phyloP scores from a whole-genome alignment of 1,140 invertebrate species.

The Danaus melanippus region DNA sequence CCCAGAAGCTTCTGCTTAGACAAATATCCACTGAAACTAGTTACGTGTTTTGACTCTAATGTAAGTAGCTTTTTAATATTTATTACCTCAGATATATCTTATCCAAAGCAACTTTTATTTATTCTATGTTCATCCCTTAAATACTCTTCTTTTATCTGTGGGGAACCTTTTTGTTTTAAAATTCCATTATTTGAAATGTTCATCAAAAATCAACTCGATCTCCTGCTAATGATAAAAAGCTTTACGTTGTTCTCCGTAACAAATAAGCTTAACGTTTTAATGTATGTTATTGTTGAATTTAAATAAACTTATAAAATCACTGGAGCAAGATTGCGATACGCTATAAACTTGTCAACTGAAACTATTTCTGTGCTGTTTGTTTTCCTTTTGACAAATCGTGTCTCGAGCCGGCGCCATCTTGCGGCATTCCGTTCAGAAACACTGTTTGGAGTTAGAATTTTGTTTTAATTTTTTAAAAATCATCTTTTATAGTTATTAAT shows the following conservation, averaged over 20 bases:
- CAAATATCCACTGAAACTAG: slow-evolving; percentile 67
- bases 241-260: too few relatives aligned
- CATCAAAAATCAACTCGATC: too few relatives aligned
- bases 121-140: not conserved
- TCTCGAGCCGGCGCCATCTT: slow-evolving; percentile 41
- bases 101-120: slow-evolving; percentile 7
- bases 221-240: too few relatives aligned
- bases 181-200: too few relatives aligned
- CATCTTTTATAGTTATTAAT: too few relatives aligned
- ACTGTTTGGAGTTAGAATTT: slow-evolving; percentile 20
- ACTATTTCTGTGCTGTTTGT: slow-evolving; percentile 58
- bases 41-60: slow-evolving; percentile 61
- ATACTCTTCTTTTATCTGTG: too few relatives aligned
- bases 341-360: slow-evolving; percentile 58
- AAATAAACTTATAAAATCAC: slow-evolving; percentile 23
- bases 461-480: not conserved
- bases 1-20: slow-evolving; percentile 59
- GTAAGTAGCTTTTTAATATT: slow-evolving; percentile 62
- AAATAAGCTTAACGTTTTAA: too few relatives aligned
- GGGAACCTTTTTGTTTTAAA: too few relatives aligned
- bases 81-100: slow-evolving; percentile 42
- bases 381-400: slow-evolving; percentile 57
- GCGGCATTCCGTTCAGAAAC: slow-evolving; percentile 30
- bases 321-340: slow-evolving; percentile 25
- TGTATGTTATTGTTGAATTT: slow-evolving; percentile 12